Evolutionary conservation across 2,888 invertebrate species (phyloP).

Genomic region (Hirtodrosophila duncani): DNA sequence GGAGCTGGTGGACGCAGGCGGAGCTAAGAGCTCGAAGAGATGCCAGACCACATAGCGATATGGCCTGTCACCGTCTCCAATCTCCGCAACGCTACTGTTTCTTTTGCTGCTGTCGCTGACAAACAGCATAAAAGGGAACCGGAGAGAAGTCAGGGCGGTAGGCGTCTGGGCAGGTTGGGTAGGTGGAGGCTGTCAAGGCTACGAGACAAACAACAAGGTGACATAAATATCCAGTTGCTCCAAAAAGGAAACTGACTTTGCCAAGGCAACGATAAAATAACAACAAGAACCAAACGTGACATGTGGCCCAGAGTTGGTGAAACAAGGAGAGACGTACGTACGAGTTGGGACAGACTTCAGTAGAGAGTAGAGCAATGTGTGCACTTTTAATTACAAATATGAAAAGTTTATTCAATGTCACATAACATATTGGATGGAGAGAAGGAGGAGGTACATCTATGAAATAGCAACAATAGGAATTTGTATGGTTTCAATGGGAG

Average conservation of each 20-base stretch:
- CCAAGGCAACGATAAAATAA: slow-evolving; percentile 24
- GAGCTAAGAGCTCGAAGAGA: slow-evolving; percentile 2
- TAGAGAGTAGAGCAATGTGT: too few species aligned
- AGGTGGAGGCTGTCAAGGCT: slow-evolving; percentile 45
- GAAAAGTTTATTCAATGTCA: too few species aligned
- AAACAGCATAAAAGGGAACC: slow-evolving; percentile 7
- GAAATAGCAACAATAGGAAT: too few species aligned
- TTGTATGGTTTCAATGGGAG: too few species aligned
- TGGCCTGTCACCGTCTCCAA: neutral
- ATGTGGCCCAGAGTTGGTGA: slow-evolving; percentile 1
- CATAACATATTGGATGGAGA: too few species aligned
- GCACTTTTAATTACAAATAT: too few species aligned
- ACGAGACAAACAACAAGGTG: slow-evolving; percentile 53
- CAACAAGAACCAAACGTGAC: neutral
- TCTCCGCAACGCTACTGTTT: neutral
- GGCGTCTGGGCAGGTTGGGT: neutral
- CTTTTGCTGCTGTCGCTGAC: slow-evolving; percentile 10
- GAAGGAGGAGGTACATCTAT: too few species aligned
- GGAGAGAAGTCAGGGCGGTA: neutral
- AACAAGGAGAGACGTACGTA: slow-evolving; percentile 8
- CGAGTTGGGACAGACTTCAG: too few species aligned
- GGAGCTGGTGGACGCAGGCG: neutral
- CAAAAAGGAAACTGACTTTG: slow-evolving; percentile 54
- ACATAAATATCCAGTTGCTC: slow-evolving; percentile 65
- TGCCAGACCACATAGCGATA: neutral